These are phyloP conservation scores for Epinotia ramella DNA, from an alignment of 2,888 invertebrate species.

Conservation along the genomic window DNA sequence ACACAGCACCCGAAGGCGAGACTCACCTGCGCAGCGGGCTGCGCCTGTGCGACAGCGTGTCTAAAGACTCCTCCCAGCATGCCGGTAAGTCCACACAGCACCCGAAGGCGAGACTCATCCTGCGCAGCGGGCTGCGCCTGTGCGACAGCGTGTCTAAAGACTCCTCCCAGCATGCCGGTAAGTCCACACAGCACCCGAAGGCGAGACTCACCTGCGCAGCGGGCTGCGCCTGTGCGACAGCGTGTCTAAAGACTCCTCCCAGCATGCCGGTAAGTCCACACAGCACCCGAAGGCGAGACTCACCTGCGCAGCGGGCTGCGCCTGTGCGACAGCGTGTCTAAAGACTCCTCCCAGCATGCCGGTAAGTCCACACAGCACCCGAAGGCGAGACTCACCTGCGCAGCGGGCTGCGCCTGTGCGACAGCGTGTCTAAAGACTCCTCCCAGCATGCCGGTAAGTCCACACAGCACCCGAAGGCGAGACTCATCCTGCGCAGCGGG, in stretches of 20 bases:
- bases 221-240: slow-evolving; percentile 61
- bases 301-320: slow-evolving; percentile 80
- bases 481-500: slow-evolving; percentile 80
- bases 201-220: slow-evolving; percentile 80
- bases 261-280: slow-evolving; percentile 54
- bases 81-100: slow-evolving; percentile 41
- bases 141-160: slow-evolving; percentile 77
- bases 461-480: too few relatives aligned
- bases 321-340: slow-evolving; percentile 72
- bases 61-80: slow-evolving; percentile 73
- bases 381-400: slow-evolving; percentile 72
- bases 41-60: slow-evolving; percentile 68
- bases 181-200: too few relatives aligned
- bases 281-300: too few relatives aligned
- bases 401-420: slow-evolving; percentile 64
- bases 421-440: slow-evolving; percentile 78
- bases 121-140: slow-evolving; percentile 77
- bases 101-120: slow-evolving; percentile 50
- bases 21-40: slow-evolving; percentile 80
- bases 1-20: too few relatives aligned
- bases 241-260: slow-evolving; percentile 75
- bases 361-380: too few relatives aligned
- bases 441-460: slow-evolving; percentile 60
- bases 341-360: slow-evolving; percentile 71
- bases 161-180: slow-evolving; percentile 67